phyloP scores from a whole-genome alignment of 2,797 vertebrate species.

The Esox masquinongy region DNA sequence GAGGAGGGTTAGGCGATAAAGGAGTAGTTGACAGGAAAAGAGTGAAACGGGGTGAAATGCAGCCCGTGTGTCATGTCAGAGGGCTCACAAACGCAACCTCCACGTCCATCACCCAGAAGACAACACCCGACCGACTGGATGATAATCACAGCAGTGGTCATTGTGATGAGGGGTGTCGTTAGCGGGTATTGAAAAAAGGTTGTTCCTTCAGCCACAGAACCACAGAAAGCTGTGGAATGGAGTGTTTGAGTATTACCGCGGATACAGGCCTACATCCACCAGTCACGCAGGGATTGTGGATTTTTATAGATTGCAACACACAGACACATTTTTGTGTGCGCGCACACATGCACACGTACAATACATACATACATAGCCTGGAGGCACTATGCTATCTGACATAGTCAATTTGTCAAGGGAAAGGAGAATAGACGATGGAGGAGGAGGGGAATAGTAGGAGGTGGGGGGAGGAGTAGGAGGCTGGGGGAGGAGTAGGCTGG shows the following conservation, averaged over 20 bases:
- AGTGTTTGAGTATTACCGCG: conserved; percentile 12
- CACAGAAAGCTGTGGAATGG: conserved; percentile 40
- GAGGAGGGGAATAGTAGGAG: not conserved
- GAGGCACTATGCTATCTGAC: not conserved
- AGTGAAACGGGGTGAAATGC: not conserved
- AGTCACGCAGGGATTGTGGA: not conserved
- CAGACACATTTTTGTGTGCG: too few species aligned
- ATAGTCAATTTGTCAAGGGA: not conserved
- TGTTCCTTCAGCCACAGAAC: conserved; percentile 43
- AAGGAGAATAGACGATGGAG: not conserved
- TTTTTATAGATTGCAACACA: not conserved
- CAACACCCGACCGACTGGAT: conserved; percentile 46
- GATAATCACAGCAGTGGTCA: conserved; percentile 51
- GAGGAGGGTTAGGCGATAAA: not conserved
- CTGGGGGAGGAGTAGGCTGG: not conserved
- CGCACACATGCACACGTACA: not conserved
- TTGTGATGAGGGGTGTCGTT: conserved; percentile 62
- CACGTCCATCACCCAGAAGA: conserved; percentile 60
- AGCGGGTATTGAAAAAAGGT: conserved; percentile 41
- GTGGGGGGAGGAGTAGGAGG: not conserved
- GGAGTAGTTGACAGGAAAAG: not conserved
- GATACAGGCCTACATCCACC: not conserved
- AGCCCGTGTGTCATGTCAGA: not conserved
- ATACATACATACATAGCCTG: not conserved
- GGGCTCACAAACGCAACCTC: conserved; percentile 25